Conservation (phyloP, 2,797 vertebrate genomes). For the Glossophaga mutica region DNA sequence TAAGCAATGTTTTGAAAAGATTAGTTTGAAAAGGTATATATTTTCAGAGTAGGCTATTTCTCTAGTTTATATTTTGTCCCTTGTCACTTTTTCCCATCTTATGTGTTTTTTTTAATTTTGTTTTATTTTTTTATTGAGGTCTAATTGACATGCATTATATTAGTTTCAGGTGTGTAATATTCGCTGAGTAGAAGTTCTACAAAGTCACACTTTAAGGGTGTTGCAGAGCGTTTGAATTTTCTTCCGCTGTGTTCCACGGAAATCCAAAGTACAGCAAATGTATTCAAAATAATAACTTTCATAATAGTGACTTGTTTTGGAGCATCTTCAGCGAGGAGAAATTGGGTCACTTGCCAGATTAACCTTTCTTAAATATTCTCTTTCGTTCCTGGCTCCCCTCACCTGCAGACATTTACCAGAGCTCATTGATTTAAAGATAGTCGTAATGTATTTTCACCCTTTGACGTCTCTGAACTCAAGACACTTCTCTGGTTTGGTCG, state of each 20-base stretch:
- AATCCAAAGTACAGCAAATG: not conserved
- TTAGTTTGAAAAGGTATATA: not conserved
- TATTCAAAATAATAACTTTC: not conserved
- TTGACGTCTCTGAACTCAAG: not conserved
- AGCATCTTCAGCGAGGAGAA: not conserved
- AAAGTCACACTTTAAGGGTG: not conserved
- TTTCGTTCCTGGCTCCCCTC: not conserved
- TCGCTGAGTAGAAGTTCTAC: not conserved
- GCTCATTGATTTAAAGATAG: not conserved
- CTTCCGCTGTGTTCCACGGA: not conserved
- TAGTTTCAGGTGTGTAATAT: not conserved
- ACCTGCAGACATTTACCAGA: not conserved
- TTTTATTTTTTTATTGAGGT: not conserved
- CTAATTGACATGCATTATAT: not conserved
- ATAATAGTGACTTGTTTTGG: not conserved
- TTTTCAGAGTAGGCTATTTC: not conserved
- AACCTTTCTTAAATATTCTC: not conserved
- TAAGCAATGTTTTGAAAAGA: not conserved
- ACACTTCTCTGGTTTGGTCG: not conserved
- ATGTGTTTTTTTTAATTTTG: not conserved
- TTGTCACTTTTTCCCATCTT: not conserved
- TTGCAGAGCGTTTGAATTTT: conserved; percentile 11
- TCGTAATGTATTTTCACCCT: not conserved
- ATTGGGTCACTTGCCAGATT: not conserved
- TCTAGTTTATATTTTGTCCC: not conserved